phyloP scores from a whole-genome alignment of 92 coral and sea anemone species.

The Chrysogorgia sp. region DNA sequence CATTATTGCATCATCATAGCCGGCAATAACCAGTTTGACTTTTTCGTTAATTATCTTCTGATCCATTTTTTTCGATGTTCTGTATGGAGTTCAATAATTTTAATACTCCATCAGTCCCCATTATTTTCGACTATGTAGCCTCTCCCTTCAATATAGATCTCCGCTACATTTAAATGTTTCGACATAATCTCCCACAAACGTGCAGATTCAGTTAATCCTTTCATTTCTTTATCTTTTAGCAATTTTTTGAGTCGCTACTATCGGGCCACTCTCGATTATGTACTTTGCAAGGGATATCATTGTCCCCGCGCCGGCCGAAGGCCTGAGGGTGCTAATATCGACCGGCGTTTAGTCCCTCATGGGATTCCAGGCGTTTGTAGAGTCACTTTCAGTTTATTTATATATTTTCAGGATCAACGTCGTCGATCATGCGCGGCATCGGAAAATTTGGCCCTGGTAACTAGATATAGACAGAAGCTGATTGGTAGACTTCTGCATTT shows the following conservation, averaged over 20 bases:
- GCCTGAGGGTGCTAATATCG: too few relatives aligned
- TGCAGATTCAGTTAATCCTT: slow-evolving; percentile 28
- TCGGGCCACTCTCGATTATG: slow-evolving; percentile 48
- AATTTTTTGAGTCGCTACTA: slow-evolving; percentile 56
- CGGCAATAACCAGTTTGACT: slow-evolving; percentile 6
- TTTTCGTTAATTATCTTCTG: slow-evolving; percentile 23
- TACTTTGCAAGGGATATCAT: slow-evolving; percentile 49
- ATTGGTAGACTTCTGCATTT: too few relatives aligned
- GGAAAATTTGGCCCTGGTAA: too few relatives aligned
- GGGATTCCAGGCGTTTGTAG: too few relatives aligned
- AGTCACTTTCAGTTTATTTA: too few relatives aligned
- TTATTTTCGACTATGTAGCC: slow-evolving; percentile 51
- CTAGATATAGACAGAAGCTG: too few relatives aligned
- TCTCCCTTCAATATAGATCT: slow-evolving; percentile 47
- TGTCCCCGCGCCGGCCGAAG: too few relatives aligned
- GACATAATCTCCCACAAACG: slow-evolving; percentile 19
- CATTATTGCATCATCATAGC: background rate
- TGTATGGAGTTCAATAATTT: slow-evolving; percentile 25
- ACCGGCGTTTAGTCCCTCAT: too few relatives aligned
- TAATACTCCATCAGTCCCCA: slow-evolving; percentile 1
- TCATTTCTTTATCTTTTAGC: slow-evolving; percentile 45
- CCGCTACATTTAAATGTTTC: slow-evolving; percentile 50
- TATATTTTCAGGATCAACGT: too few relatives aligned
- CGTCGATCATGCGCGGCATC: too few relatives aligned
- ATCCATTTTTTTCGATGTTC: slow-evolving; percentile 2